Percentiles rank a stretch among this genome's conserved stretches.
phyloP scores from a whole-genome alignment of 2,113 vertebrate genomes.

The Ibidorhyncha struthersii region DNA sequence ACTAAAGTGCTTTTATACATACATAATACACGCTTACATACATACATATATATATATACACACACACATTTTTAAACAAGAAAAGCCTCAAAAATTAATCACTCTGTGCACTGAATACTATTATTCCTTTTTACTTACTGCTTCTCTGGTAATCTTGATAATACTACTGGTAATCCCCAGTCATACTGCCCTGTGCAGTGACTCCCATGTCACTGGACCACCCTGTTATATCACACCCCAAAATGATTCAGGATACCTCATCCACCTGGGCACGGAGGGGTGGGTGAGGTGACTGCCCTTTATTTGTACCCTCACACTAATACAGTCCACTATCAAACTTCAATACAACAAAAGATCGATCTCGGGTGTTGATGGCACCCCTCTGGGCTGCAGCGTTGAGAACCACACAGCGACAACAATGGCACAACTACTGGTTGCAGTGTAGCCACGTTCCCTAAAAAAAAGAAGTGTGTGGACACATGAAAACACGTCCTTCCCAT shows the following conservation, averaged over 20 bases:
- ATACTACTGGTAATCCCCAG: not conserved
- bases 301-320: not conserved
- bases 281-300: not conserved
- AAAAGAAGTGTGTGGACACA: not conserved
- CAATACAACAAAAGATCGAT: not conserved
- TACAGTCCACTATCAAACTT: not conserved
- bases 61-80: not conserved
- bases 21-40: fast-evolving
- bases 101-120: not conserved
- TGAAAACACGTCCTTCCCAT: not conserved
- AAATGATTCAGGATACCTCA: not conserved
- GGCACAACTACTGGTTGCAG: fast-evolving
- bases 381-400: not conserved
- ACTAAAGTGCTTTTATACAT: not conserved
- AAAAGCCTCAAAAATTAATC: not conserved
- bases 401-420: fast-evolving
- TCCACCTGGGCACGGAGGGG: not conserved
- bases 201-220: not conserved
- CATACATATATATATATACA: not conserved
- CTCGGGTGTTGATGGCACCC: not conserved
- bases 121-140: not conserved
- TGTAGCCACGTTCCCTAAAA: not conserved
- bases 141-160: not conserved
- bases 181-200: not conserved
- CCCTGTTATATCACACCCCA: not conserved